Percentiles rank a stretch among this genome's conserved stretches.
Conservation (phyloP, 2,113 vertebrate species). For the Corydoras sp. region DNA sequence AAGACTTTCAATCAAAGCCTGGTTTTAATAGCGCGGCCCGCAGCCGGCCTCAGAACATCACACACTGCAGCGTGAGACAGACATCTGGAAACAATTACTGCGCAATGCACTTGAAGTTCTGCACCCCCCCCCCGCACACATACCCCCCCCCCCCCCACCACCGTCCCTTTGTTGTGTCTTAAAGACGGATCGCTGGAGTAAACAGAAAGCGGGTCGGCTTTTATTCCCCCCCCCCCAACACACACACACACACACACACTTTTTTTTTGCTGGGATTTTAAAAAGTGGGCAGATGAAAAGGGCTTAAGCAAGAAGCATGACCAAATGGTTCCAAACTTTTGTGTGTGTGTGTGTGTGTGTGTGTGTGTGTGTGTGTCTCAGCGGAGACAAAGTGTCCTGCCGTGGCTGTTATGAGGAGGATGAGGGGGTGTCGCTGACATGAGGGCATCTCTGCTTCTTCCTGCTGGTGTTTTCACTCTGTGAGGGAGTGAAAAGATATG, state of each 20-base stretch:
- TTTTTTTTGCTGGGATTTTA: slow-evolving; percentile 12
- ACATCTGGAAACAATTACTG: slow-evolving; percentile 38
- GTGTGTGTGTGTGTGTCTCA: slow-evolving; percentile 21
- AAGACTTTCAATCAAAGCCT: slow-evolving; percentile 34
- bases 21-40: slow-evolving; percentile 32
- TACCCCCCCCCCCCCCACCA: too few species aligned
- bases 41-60: slow-evolving; percentile 29
- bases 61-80: slow-evolving; percentile 19
- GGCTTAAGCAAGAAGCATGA: slow-evolving; percentile 36
- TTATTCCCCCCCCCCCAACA: too few species aligned
- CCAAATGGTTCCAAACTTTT: slow-evolving; percentile 33
- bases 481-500: neutral
- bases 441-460: slow-evolving; percentile 37
- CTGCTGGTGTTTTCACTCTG: slow-evolving; percentile 35
- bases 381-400: slow-evolving; percentile 33
- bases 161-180: slow-evolving; percentile 45
- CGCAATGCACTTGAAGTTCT: slow-evolving; percentile 31
- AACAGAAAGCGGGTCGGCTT: slow-evolving; percentile 21
- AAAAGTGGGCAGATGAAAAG: slow-evolving; percentile 38
- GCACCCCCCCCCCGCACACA: neutral
- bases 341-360: slow-evolving; percentile 5
- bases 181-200: slow-evolving; percentile 32
- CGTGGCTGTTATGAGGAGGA: slow-evolving; percentile 28
- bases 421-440: slow-evolving; percentile 31
- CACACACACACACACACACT: too few species aligned